Evolutionary conservation across 2,888 invertebrate species (phyloP), one percentile per base, ranked within the genome.

Genomic region (Zygaena filipendulae): DNA sequence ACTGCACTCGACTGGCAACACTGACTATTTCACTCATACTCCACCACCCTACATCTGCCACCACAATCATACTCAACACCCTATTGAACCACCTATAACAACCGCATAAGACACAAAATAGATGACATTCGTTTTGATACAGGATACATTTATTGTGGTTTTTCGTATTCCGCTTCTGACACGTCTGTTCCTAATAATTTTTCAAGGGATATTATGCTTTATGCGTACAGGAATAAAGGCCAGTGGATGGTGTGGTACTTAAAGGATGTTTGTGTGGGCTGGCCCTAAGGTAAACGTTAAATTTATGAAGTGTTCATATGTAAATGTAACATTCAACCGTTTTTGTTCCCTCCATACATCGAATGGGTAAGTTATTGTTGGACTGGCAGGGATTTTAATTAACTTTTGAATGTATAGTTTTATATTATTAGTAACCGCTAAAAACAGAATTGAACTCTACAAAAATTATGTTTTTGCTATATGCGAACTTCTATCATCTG

Each of bases 1-100:
- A 68, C 62, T 64, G 66, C 77, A 66, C 75, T 74, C 58, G 51
- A 60, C 47, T 54, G 38, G 69, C 62, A 52, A 72, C 75, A 70
- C 60, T 70, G 58, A 60, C 69, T 68, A 58, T 69, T 67, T 64
- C 59, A 66, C 61, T 61, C 58, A 57, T 54, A 60, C 49, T 55
- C 44, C 44, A 34, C 30, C 28, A 45, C 57, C 10, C 9, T 16
- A 12, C 39, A 32, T 32, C 26, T 21, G 19, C 9, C 30, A 13
- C 8, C 32, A 30, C 25, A 29, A 36, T 38, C 42, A 25, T 20
- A 30, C 29, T 14, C 35, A 29, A 29, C 16, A 27, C 21, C 24
- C n/a, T n/a, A n/a, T n/a, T n/a, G n/a, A n/a, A 13, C 29, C 35
- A 22, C 28, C 34, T 46, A 54, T 45, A 21, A 0, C n/a, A 23